phyloP scores from a whole-genome alignment of 2,113 vertebrate species.

The Oryzias curvinotus region DNA sequence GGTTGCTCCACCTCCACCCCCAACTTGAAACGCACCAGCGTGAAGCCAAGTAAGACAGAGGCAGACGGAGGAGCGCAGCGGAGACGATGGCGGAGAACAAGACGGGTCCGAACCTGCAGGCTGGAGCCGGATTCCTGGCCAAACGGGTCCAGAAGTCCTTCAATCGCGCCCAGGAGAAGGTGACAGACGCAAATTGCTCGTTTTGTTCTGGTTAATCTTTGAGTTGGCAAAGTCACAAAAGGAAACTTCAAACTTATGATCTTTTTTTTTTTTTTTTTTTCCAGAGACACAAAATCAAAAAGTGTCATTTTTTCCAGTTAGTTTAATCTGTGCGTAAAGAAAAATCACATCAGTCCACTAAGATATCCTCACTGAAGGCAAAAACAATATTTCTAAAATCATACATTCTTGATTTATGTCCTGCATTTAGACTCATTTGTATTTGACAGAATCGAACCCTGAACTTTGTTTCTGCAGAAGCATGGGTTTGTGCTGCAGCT shows the following conservation, averaged over 20 bases:
- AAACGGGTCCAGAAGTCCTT: constrained; percentile 90
- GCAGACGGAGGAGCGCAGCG: constrained; percentile 29
- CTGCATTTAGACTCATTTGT: no score
- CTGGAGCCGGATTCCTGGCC: constrained; percentile 87
- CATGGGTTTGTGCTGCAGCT: constrained; percentile 24
- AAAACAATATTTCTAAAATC: no score
- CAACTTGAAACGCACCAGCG: constrained; percentile 13
- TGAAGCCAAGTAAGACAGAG: background rate
- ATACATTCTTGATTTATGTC: no score
- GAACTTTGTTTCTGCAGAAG: background rate
- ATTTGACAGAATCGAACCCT: no score
- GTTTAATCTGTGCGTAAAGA: no score
- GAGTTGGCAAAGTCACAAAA: no score
- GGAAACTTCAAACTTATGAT: no score
- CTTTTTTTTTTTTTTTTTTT: no score
- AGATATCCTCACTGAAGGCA: no score
- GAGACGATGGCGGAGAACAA: constrained; percentile 88
- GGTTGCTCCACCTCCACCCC: constrained; percentile 55
- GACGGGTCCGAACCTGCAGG: constrained; percentile 74
- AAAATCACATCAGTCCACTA: no score
- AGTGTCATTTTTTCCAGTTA: no score
- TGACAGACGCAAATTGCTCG: constrained; percentile 41
- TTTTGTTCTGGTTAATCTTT: background rate
- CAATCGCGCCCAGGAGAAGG: constrained; percentile 94
- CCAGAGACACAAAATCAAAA: no score